Conservation (phyloP, 2,797 vertebrate genomes). For the Sebastes oblongus region DNA sequence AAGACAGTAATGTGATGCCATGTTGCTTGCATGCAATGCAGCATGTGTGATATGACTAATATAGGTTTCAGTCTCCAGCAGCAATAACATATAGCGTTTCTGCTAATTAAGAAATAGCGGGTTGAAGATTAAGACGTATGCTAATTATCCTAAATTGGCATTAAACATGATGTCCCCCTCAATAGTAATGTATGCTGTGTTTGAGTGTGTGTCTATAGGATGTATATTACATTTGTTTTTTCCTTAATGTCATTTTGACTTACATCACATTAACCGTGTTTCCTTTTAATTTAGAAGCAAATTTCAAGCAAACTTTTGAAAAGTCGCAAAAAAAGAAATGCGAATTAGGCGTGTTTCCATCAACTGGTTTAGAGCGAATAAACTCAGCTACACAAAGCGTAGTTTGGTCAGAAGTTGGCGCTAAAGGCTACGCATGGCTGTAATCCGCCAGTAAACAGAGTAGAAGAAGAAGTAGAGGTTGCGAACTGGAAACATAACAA, state of each 20-base stretch:
- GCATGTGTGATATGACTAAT: not conserved
- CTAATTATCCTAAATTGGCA: not conserved
- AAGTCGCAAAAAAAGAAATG: too few species aligned
- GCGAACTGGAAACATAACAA: rapidly evolving
- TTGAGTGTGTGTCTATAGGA: not conserved
- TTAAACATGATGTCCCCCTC: not conserved
- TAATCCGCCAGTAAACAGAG: too few species aligned
- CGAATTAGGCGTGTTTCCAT: too few species aligned
- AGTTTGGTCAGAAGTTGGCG: too few species aligned
- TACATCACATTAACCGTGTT: too few species aligned
- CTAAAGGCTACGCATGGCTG: too few species aligned
- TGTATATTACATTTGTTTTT: too few species aligned
- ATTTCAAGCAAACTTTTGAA: too few species aligned
- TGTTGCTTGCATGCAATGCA: not conserved
- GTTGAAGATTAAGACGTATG: not conserved
- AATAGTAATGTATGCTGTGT: not conserved
- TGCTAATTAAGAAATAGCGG: not conserved
- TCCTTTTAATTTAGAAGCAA: too few species aligned
- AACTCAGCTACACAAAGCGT: too few species aligned
- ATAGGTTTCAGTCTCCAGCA: not conserved
- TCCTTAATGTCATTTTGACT: not conserved
- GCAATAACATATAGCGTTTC: not conserved
- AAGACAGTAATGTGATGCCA: not conserved
- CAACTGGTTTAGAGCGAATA: too few species aligned
- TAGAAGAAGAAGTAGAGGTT: too few species aligned